Evolutionary conservation across 2,888 invertebrate genomes (phyloP), one percentile per base, ranked within the genome.

Genomic region (Drosophila atripex): DNA sequence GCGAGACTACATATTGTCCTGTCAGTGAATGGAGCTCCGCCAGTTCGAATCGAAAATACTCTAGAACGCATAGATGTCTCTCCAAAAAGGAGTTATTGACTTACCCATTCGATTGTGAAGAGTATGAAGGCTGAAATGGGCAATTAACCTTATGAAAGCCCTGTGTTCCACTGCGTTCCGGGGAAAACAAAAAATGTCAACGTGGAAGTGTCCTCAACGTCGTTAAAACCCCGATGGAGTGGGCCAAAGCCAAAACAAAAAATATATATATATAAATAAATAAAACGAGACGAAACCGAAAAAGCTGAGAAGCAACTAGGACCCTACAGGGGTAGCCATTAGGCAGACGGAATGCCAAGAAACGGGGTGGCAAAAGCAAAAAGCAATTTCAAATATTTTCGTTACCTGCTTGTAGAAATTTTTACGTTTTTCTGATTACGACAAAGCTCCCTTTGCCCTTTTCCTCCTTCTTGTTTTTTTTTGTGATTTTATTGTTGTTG

Each of bases 341-440:
- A 86, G 77, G 80, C 71, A 84, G 82, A 84, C 71, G 88, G 86
- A 85, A 88, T 88, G 78, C 73, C 68, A 25, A 9, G 47, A 38
- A 43, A 49, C n/a, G 23, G 57, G 80, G 70, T 77, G 80, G 72
- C 80, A 52, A 69, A 71, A 63, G 69, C 71, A 87, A 87, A 86
- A 83, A 83, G 83, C 78, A 88, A 83, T 83, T 83, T 88, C 76
- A 83, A 83, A 87, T 88, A 83, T 88, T 83, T 83, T 85, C 63
- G 73, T 86, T 82, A 88, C 75, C 82, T 86, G 87, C 80, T 88
- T 77, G 80, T 84, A 73, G 73, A 75, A 58, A 77, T 88, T 82
- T 82, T 82, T 82, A 82, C 82, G 82, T 88, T 78, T 84, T 88
- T 86, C 82, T 88, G 82, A 82, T 82, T 82, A 82, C 85, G 71